Evolutionary conservation across 1,140 invertebrate species (phyloP).

Genomic region (Zaprionus kolodkinae): DNA sequence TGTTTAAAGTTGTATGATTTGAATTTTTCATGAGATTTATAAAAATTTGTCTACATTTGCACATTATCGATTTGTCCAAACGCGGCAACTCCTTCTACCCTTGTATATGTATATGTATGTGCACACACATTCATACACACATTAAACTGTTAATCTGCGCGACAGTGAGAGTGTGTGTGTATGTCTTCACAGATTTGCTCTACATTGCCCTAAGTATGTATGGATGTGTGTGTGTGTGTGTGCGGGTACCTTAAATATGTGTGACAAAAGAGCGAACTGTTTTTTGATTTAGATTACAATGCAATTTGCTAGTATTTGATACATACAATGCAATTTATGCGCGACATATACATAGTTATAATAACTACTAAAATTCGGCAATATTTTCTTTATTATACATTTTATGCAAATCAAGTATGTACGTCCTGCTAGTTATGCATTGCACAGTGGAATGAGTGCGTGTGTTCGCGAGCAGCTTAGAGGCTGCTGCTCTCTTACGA

Average conservation of each 20-base stretch:
- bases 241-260: not conserved
- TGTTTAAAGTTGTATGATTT: not conserved
- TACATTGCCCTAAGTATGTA: slow-evolving; percentile 27
- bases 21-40: not conserved
- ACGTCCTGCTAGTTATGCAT: too few relatives aligned
- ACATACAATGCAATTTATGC: too few relatives aligned
- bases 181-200: slow-evolving; percentile 33
- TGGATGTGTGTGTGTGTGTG: slow-evolving; percentile 6
- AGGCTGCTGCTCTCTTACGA: too few relatives aligned
- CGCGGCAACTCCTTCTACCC: slow-evolving; percentile 55
- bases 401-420: too few relatives aligned
- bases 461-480: too few relatives aligned
- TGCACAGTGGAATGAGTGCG: too few relatives aligned
- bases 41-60: slow-evolving; percentile 80
- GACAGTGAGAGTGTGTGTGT: slow-evolving; percentile 2
- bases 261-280: not conserved
- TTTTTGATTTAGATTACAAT: slow-evolving; percentile 19
- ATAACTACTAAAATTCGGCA: too few relatives aligned
- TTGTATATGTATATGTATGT: not conserved
- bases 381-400: too few relatives aligned
- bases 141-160: slow-evolving; percentile 14
- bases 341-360: too few relatives aligned
- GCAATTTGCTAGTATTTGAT: not conserved
- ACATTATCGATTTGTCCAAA: slow-evolving; percentile 74
- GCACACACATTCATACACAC: not conserved